phyloP scores from a whole-genome alignment of 2,113 vertebrate species.

The Calidris pugnax region DNA sequence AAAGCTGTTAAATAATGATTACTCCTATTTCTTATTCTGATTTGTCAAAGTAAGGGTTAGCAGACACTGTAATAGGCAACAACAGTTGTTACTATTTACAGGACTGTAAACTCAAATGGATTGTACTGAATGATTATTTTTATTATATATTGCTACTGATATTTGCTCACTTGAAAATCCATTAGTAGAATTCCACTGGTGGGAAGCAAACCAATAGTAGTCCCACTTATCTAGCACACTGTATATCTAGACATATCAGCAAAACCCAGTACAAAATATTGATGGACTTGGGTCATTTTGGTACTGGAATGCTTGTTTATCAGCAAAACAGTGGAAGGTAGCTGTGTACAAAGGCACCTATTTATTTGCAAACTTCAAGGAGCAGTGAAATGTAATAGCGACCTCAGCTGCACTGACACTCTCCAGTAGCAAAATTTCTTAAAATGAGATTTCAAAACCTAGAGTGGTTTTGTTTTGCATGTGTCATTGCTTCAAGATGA shows the following conservation, averaged over 20 bases:
- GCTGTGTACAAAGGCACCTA: background rate
- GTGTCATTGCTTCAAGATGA: slow-evolving; percentile 12
- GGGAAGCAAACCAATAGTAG: background rate
- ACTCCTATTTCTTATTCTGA: background rate
- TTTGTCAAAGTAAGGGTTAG: background rate
- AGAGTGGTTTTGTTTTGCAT: background rate
- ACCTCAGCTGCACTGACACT: background rate
- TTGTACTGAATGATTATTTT: background rate
- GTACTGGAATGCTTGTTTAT: background rate
- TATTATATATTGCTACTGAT: background rate
- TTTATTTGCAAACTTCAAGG: background rate
- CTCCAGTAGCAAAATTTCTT: background rate
- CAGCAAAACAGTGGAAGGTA: background rate
- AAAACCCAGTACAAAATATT: background rate
- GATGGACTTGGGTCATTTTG: background rate
- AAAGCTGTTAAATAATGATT: background rate
- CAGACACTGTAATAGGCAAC: background rate
- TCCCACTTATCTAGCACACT: background rate
- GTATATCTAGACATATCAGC: background rate
- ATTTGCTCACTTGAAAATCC: background rate
- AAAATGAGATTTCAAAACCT: slow-evolving; percentile 39
- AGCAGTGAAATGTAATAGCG: background rate
- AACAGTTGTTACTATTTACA: background rate
- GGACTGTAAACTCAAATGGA: background rate
- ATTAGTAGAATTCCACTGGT: background rate